These are phyloP conservation scores for Naso thynnoides DNA, from an alignment of 2,797 vertebrate species.

Conservation along the genomic window DNA sequence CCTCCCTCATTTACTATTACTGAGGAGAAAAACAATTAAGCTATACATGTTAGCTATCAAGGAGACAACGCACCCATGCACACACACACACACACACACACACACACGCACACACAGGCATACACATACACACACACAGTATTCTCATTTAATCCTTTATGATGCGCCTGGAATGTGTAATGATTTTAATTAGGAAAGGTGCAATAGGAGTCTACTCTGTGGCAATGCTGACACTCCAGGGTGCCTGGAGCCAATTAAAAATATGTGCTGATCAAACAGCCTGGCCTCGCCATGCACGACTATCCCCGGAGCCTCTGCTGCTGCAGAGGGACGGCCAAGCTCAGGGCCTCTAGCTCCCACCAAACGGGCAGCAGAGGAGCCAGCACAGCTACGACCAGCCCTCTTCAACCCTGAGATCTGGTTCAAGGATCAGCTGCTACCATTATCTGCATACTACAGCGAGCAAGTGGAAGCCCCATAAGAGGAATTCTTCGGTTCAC, in stretches of 20 bases:
- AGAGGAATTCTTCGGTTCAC: conserved; percentile 57
- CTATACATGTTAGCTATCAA: conserved; percentile 67
- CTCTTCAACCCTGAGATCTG: conserved; percentile 44
- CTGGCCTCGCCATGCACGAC: conserved; percentile 70
- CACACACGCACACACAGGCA: conserved; percentile 20
- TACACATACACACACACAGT: conserved; percentile 24
- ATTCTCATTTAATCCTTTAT: conserved; percentile 81
- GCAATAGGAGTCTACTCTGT: conserved; percentile 75
- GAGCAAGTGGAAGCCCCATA: conserved; percentile 37
- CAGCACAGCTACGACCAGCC: conserved; percentile 29
- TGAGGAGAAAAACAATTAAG: conserved; percentile 72
- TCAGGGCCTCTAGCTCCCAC: conserved; percentile 72
- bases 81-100: conserved; percentile 42
- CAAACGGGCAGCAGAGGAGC: conserved; percentile 47
- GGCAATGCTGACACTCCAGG: conserved; percentile 79
- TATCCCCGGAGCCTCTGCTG: conserved; percentile 61
- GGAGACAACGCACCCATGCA: conserved; percentile 53
- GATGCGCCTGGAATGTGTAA: conserved; percentile 83
- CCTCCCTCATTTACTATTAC: conserved; percentile 59
- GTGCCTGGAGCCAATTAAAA: conserved; percentile 87
- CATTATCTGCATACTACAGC: conserved; percentile 46
- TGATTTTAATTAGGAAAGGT: conserved; percentile 86
- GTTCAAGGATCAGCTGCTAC: conserved; percentile 61
- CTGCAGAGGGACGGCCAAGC: conserved; percentile 72
- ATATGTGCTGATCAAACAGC: conserved; percentile 87